Evolutionary conservation across 2,113 vertebrate species (phyloP).

Genomic region (Odobenus rosmarus): DNA sequence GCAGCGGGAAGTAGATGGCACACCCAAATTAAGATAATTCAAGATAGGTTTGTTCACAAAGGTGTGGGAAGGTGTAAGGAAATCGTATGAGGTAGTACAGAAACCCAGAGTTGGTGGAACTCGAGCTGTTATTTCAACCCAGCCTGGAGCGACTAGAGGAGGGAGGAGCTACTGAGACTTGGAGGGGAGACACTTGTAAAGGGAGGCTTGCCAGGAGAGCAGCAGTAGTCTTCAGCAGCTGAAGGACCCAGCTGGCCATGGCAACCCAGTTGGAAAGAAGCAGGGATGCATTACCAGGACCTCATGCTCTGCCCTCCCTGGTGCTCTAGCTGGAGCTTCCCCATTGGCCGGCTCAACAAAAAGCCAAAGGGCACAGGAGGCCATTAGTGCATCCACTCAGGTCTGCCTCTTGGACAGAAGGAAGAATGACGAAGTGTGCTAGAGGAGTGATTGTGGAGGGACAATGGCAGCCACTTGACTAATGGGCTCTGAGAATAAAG

Average conservation of each 20-base stretch:
- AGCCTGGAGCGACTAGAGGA: too few relatives aligned
- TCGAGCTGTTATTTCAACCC: not conserved
- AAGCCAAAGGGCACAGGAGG: not conserved
- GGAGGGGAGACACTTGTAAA: not conserved
- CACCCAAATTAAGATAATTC: not conserved
- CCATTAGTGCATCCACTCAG: rapidly evolving
- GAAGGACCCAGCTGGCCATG: not conserved
- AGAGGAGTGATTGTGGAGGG: too few relatives aligned
- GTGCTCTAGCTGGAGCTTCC: not conserved
- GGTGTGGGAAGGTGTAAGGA: not conserved
- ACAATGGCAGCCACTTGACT: not conserved
- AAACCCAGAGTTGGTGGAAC: not conserved
- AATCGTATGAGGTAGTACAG: not conserved
- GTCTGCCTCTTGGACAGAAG: not conserved
- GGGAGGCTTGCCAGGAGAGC: not conserved
- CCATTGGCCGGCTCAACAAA: not conserved
- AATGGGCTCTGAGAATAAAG: not conserved
- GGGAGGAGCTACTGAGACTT: not conserved
- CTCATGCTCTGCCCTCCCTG: not conserved
- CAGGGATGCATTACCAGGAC: not conserved
- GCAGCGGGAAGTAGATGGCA: not conserved
- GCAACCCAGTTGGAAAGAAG: not conserved
- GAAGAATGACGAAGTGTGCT: not conserved
- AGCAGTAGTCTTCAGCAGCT: not conserved
- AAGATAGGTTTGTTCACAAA: not conserved